phyloP scores from a whole-genome alignment of 2,113 vertebrate genomes.

The Panurus biarmicus region DNA sequence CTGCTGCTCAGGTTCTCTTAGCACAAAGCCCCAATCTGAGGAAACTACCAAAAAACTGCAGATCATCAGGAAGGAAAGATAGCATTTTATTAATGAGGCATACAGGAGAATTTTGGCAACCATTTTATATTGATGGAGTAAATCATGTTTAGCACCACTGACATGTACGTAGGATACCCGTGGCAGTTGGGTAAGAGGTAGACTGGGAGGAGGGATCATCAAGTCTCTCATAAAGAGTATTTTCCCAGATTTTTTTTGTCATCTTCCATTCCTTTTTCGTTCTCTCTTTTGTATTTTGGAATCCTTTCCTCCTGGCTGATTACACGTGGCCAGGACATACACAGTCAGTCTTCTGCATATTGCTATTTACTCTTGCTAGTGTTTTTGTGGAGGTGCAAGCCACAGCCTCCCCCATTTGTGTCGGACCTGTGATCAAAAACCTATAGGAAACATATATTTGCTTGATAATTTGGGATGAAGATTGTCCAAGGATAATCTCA shows the following conservation, averaged over 20 bases:
- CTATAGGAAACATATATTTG: rapidly evolving
- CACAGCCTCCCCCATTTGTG: not conserved
- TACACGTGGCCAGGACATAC: rapidly evolving
- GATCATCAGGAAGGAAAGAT: not conserved
- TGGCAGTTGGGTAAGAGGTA: not conserved
- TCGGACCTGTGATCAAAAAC: not conserved
- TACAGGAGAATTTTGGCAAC: not conserved
- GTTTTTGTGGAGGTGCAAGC: not conserved
- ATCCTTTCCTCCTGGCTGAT: not conserved
- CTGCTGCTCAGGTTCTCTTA: not conserved
- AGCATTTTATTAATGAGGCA: not conserved
- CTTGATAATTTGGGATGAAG: not conserved
- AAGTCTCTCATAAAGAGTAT: not conserved
- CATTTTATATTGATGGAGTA: not conserved
- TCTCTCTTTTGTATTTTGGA: not conserved
- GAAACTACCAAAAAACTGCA: not conserved
- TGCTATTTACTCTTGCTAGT: not conserved
- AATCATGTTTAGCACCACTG: not conserved
- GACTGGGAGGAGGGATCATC: not conserved
- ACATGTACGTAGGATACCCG: not conserved
- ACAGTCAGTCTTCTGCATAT: not conserved
- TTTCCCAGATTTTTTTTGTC: not conserved
- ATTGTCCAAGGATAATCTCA: not conserved
- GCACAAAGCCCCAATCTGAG: not conserved
- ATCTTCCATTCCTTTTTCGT: not conserved